phyloP scores from a whole-genome alignment of 1,140 invertebrate genomes.

The Drosophila murphyi region DNA sequence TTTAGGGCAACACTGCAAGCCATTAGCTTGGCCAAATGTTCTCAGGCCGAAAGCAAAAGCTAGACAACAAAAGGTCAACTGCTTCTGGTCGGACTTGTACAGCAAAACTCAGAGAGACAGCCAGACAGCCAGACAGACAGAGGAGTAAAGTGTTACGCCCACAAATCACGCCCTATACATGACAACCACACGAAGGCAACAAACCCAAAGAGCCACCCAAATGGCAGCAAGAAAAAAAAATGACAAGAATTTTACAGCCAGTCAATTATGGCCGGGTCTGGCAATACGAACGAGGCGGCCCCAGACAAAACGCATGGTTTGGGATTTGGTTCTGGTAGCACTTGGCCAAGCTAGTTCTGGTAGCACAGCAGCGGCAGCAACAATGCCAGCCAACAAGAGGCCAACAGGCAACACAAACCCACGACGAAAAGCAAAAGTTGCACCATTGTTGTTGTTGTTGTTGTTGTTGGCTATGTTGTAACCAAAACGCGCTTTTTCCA shows the following conservation, averaged over 20 bases:
- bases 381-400: not conserved
- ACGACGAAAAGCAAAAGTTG: constrained; percentile 69
- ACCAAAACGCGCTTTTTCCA: constrained; percentile 78
- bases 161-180: constrained; percentile 75
- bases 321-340: constrained; percentile 7
- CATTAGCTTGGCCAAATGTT: constrained; percentile 67
- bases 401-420: constrained; percentile 24
- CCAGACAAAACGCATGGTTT: constrained; percentile 13
- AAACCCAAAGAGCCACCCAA: constrained; percentile 46
- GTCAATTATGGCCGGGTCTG: constrained; percentile 69
- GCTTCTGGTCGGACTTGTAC: constrained; percentile 13
- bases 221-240: constrained; percentile 54
- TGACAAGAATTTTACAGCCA: constrained; percentile 77
- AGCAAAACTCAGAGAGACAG: no score
- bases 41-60: constrained; percentile 47
- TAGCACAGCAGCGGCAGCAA: not conserved
- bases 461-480: constrained; percentile 59
- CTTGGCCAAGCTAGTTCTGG: constrained; percentile 13
- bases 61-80: constrained; percentile 71
- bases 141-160: constrained; percentile 70
- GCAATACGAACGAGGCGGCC: constrained; percentile 26
- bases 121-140: not conserved
- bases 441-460: constrained; percentile 28
- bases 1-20: constrained; percentile 42
- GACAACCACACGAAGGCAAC: constrained; percentile 52